Base-by-base conservation (phyloP, 2,888 invertebrate genomes). In the Caenorhabditis sp. region DNA sequence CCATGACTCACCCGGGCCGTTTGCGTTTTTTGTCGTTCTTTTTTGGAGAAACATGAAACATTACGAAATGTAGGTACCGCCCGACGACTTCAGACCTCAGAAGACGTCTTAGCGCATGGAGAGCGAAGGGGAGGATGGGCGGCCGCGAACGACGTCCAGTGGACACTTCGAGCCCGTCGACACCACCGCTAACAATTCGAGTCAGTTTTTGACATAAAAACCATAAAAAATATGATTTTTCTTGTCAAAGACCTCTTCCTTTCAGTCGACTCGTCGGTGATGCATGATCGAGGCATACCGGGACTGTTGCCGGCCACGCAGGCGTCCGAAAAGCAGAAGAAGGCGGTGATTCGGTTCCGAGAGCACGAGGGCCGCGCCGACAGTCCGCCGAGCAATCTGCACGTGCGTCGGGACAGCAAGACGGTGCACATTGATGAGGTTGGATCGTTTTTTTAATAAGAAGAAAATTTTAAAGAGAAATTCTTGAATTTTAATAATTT, bases 221-320 rank as follows among this genome's bases (percentile, higher is more conserved):
- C 35, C 13, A 24, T 9, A 48, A 6, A n/a, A n/a, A n/a, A n/a
- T n/a, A n/a, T n/a, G n/a, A n/a, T n/a, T n/a, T n/a, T n/a, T n/a
- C n/a, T n/a, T n/a, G n/a, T n/a, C n/a, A n/a, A n/a, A n/a, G n/a
- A n/a, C n/a, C n/a, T n/a, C n/a, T n/a, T n/a, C n/a, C 43, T 66
- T 74, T 30, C 65, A 74, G 74, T 70, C 45, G 62, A 62, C 45
- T 56, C 66, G 17, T 56, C 66, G 30, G 24, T 52, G n/a, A 62
- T 68, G 56, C 75, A 76, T 50, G 76, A 76, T 37, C 59, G 76
- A 35, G 76, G 76, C 59, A 71, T 76, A 71, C 76, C 76, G 22
- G 76, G 76, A 8, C 59, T 71, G 17, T 32, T 76, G 15, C 76
- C 76, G 15, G 71, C 76, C 3, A 76, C 76, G 9, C 43, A 66